These are phyloP conservation scores for Galago senegalensis DNA, from an alignment of 2,797 vertebrate genomes.

Conservation along the genomic window DNA sequence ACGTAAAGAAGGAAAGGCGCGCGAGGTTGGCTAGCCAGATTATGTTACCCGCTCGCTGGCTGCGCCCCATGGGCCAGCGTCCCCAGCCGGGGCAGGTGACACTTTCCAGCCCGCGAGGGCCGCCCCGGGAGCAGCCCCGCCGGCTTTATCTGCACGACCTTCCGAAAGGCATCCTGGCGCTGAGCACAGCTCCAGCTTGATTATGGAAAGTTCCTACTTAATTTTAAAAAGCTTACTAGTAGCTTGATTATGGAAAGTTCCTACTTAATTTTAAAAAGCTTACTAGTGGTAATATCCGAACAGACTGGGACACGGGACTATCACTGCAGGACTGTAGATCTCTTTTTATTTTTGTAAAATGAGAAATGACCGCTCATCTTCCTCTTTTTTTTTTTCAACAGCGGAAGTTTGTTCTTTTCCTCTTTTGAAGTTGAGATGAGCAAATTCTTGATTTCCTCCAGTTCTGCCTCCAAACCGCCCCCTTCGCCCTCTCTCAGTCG, in stretches of 20 bases:
- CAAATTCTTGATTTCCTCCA: neutral
- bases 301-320: neutral
- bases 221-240: neutral
- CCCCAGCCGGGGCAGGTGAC: too few relatives aligned
- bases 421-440: constrained; percentile 7
- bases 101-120: too few relatives aligned
- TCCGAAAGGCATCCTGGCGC: neutral
- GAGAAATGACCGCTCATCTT: neutral
- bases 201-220: neutral
- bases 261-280: neutral
- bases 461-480: neutral
- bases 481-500: neutral
- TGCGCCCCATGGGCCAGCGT: neutral
- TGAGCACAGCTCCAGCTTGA: neutral
- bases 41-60: neutral
- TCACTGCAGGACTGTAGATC: neutral
- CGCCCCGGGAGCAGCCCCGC: too few relatives aligned
- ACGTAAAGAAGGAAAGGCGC: neutral
- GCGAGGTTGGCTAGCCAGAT: neutral
- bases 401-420: neutral
- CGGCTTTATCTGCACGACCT: neutral
- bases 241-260: neutral
- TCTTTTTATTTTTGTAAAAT: constrained; percentile 8
- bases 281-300: neutral
- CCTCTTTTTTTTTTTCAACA: neutral